A percentile compares a stretch with the other conserved stretches of the same genome.
Conservation (phyloP, 2,888 invertebrate genomes). For the Drosophila diplacantha region DNA sequence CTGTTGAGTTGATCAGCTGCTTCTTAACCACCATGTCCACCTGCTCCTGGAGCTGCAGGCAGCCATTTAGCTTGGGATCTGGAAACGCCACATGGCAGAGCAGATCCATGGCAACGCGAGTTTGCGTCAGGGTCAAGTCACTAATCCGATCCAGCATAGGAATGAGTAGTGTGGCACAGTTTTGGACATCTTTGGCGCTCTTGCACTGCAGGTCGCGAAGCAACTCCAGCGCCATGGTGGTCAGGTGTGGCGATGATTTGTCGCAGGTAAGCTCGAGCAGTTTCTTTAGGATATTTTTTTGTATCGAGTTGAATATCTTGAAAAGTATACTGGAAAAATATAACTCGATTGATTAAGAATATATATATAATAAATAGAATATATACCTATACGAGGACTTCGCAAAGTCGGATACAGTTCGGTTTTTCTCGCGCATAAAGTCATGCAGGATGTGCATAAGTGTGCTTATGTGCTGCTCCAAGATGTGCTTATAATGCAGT, state of each 20-base stretch:
- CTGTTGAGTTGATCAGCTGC: conserved; percentile 84
- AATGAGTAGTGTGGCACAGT: conserved; percentile 74
- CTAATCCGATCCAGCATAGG: conserved; percentile 87
- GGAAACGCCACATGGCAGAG: conserved; percentile 86
- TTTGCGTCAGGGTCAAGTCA: conserved; percentile 85
- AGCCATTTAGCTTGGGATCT: conserved; percentile 77
- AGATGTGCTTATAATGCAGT: conserved; percentile 79
- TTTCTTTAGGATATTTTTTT: conserved; percentile 73
- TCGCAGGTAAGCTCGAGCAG: conserved; percentile 74
- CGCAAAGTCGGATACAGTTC: conserved; percentile 80
- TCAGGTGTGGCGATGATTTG: conserved; percentile 69
- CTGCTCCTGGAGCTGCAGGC: conserved; percentile 88
- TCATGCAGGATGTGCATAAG: conserved; percentile 81
- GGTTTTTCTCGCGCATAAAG: conserved; percentile 79
- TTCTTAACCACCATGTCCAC: conserved; percentile 91
- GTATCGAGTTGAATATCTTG: conserved; percentile 70
- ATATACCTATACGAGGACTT: conserved; percentile 80
- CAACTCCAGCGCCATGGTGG: conserved; percentile 71
- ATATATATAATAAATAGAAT: accelerated
- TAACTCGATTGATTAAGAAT: neutral
- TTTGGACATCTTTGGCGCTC: conserved; percentile 74
- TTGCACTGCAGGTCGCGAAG: conserved; percentile 72
- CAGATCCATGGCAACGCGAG: conserved; percentile 87
- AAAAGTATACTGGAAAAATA: conserved; percentile 69
- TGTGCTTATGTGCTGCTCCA: conserved; percentile 80